Evolutionary conservation across 2,113 vertebrate genomes (phyloP), one percentile per base, ranked within the genome.

Genomic region (Pituophis catenifer): DNA sequence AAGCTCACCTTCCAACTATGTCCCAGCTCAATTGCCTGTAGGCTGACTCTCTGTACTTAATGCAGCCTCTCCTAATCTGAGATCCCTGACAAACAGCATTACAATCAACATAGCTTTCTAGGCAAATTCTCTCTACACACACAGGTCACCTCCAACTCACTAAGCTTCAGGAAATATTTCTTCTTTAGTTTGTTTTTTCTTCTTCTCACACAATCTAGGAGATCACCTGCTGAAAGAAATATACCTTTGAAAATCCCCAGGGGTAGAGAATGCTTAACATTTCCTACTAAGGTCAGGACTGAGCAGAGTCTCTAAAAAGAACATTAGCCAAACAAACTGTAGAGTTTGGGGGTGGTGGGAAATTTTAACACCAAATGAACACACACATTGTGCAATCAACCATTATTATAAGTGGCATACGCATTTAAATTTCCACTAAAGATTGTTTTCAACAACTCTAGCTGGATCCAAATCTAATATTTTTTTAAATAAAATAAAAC

Each of bases 11-110:
- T 53, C 70, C 19, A 91, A 57, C 17, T 38, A 44, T 52, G 90
- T 57, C 89, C 89, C 9, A 29, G 55, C 58, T 75, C 58, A 50
- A 44, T n/a, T 15, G 57, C 92, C 92, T 59, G 92, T 91, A 70
- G 48, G 90, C 52, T 57, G 24, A 44, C 29, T 91, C 70, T 7
- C 33, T 65, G 94, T 91, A 93, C 93, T 96, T 96, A 96, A 94
- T 85, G 90, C 93, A 89, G 50, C 59, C 1, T 3, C 95, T 95
- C 89, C 94, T 97, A 96, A 97, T 96, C 97, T 3, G 0, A 24
- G 92, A 1, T 1, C 94, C 93, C 96, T 97, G 97, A 97, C 97
- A 97, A 97, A 97, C 97, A 97, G 92, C 95, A 97, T 97, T 95
- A 96, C 92, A 75, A 89, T 97, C 96, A 0, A 0, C 85, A 86